These are phyloP conservation scores for Drosophila nasuta DNA, from an alignment of 1,140 invertebrate genomes.

Conservation along the genomic window DNA sequence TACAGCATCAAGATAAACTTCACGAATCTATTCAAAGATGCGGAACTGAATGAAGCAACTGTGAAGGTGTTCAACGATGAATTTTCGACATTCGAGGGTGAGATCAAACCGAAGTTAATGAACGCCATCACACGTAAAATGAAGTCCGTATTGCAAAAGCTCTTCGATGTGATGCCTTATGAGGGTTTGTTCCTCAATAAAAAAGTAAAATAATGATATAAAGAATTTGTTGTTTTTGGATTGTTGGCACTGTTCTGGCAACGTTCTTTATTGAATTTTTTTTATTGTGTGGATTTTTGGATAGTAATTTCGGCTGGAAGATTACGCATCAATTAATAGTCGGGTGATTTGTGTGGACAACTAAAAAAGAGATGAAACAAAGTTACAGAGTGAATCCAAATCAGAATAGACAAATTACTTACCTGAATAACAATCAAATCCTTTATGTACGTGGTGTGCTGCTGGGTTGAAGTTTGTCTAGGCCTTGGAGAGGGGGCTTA, in stretches of 20 bases:
- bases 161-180: slow-evolving; percentile 1
- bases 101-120: neutral
- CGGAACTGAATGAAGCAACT: neutral
- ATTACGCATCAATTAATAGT: neutral
- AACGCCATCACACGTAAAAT: neutral
- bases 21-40: slow-evolving; percentile 7
- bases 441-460: neutral
- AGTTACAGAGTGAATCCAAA: neutral
- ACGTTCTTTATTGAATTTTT: slow-evolving; percentile 7
- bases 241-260: neutral
- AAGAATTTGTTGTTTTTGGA: neutral
- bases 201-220: neutral
- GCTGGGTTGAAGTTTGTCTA: neutral
- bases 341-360: neutral
- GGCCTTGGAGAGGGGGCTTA: slow-evolving; percentile 9
- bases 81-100: neutral
- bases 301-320: no score
- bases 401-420: neutral
- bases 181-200: neutral
- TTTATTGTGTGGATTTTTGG: neutral
- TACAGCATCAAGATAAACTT: neutral
- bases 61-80: slow-evolving; percentile 16
- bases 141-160: neutral
- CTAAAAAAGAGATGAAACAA: neutral
- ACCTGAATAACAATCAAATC: neutral